Conservation (phyloP, 2,113 vertebrate species). For the Grammomys surdaster region DNA sequence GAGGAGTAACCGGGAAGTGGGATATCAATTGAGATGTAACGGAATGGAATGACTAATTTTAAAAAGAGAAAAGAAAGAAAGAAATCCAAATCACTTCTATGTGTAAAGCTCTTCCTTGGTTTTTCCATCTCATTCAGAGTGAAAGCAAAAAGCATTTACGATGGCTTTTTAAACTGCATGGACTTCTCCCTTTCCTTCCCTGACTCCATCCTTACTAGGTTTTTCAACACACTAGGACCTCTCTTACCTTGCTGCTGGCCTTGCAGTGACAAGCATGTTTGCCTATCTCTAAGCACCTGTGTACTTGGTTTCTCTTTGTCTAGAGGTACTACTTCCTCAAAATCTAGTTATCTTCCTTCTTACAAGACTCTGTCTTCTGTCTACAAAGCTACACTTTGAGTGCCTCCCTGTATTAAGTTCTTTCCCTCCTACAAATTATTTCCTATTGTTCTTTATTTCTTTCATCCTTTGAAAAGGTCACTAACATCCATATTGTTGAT, state of each 20-base stretch:
- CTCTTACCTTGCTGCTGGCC: not conserved
- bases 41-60: too few species aligned
- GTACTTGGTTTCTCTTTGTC: not conserved
- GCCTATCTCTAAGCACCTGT: not conserved
- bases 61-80: too few species aligned
- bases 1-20: too few species aligned
- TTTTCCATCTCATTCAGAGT: not conserved
- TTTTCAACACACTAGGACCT: not conserved
- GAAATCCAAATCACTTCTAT: not conserved
- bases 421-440: not conserved
- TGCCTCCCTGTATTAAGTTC: not conserved
- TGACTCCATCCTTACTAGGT: not conserved
- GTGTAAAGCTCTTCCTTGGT: not conserved
- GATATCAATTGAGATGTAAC: too few species aligned
- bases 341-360: not conserved
- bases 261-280: fast-evolving
- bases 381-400: not conserved
- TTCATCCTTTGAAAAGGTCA: not conserved
- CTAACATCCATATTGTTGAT: not conserved
- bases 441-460: not conserved
- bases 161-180: not conserved
- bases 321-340: not conserved
- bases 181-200: too few species aligned
- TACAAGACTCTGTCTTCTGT: not conserved
- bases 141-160: not conserved